Evolutionary conservation across 2,797 vertebrate species (phyloP), one percentile per base, ranked within the genome.

Genomic region (Pyrocephalus nanus): DNA sequence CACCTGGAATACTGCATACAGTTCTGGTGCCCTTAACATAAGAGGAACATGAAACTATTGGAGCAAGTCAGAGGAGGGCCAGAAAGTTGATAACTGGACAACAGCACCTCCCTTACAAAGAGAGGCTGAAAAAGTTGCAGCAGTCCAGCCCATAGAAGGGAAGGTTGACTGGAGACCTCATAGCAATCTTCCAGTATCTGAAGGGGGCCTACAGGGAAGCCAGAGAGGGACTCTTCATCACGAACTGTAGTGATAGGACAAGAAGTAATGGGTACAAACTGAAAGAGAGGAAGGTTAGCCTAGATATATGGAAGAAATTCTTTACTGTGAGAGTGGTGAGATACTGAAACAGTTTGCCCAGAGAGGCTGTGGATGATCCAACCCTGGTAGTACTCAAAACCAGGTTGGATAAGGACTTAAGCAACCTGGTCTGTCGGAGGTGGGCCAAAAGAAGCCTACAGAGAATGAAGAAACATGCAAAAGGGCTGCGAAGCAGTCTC

Each of bases 1-100:
- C 2, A 8, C 6, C 14, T 18, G 32, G 34, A n/a, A 29, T 57
- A 18, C 32, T 55, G 36, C 0, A 0, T 26, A 15, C 11, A 55
- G 27, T 25, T 55, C 55, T 89, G 48, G 6, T 50, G 19, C 4
- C 54, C 42, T 22, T 22, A 62, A 7, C 3, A 9, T 29, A 62
- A 23, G 20, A 51, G 40, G 32, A 19, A 36, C 22, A 21, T 9
- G 5, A 14, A 82, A 55, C 9, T 14, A 4, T 13, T 43, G 23
- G 32, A 69, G 15, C 19, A 69, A 62, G 8, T 21, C 64, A 55
- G 55, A 69, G 15, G 12, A 62, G 19, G 27, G 6, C 5, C 32
- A 62, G 7, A 7, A 50, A 69, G 18, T 17, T 23, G 3, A 29
- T 43, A 23, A 32, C 48, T 67, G 6, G 11, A 7, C 22, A 23